These are phyloP conservation scores for Neodiprion fabricii DNA, from an alignment of 1,140 invertebrate genomes.

Conservation along the genomic window DNA sequence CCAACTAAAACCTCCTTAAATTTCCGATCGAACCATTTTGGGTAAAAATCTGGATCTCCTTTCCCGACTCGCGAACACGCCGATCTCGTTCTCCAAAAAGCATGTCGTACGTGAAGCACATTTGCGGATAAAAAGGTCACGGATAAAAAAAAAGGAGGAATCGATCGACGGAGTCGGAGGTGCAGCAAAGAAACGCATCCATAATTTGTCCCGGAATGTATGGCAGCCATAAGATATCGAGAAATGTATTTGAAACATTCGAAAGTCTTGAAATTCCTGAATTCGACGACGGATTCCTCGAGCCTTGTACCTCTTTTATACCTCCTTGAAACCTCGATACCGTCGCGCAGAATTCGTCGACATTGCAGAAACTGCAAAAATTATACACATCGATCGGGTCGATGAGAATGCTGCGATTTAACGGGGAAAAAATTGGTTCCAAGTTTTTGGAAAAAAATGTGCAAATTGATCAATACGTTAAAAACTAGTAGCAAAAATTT, in stretches of 20 bases:
- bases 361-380: no score
- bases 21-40: neutral
- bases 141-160: neutral
- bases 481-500: no score
- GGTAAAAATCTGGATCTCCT: neutral
- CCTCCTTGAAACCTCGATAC: no score
- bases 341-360: no score
- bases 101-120: slow-evolving; percentile 1
- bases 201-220: neutral
- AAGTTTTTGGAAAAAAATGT: no score
- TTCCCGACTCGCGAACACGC: neutral
- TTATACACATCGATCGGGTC: no score
- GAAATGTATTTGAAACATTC: slow-evolving; percentile 7
- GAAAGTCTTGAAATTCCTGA: slow-evolving; percentile 5
- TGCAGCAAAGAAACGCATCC: slow-evolving; percentile 4
- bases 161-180: neutral
- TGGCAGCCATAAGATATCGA: slow-evolving; percentile 2
- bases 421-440: no score
- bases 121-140: slow-evolving; percentile 5
- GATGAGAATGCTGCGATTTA: no score
- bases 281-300: neutral
- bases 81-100: neutral
- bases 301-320: neutral
- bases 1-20: no score
- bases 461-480: no score